A percentile compares a stretch with the other conserved stretches of the same genome.
phyloP scores from a whole-genome alignment of 2,797 vertebrate genomes.

The Tolypeutes matacus region DNA sequence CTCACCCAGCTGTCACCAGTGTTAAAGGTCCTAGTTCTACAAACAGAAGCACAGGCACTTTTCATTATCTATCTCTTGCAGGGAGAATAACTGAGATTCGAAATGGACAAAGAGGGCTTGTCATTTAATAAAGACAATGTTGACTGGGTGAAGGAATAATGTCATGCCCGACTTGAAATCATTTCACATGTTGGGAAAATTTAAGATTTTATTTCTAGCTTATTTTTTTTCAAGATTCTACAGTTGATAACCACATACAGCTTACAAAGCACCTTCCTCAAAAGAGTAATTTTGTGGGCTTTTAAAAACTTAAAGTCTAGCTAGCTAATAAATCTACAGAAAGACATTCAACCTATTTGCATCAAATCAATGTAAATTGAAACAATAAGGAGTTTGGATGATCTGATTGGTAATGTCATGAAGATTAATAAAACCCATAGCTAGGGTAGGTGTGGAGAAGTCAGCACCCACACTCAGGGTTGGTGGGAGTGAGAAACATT shows the following conservation, averaged over 20 bases:
- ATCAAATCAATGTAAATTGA: background rate
- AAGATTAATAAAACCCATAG: background rate
- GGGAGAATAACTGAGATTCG: background rate
- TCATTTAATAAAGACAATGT: background rate
- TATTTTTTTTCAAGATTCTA: slow-evolving; percentile 49
- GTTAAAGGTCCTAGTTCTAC: background rate
- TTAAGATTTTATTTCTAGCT: background rate
- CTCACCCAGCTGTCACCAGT: background rate
- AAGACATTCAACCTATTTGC: background rate
- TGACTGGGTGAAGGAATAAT: background rate
- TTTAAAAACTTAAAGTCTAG: slow-evolving; percentile 1
- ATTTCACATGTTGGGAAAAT: background rate
- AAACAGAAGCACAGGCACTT: background rate
- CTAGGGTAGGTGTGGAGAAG: background rate
- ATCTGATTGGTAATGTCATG: background rate
- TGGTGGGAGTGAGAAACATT: background rate
- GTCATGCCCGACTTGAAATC: background rate
- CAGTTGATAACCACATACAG: background rate
- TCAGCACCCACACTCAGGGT: background rate
- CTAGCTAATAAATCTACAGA: background rate
- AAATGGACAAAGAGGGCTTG: background rate
- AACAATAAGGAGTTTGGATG: background rate
- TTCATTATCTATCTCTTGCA: background rate
- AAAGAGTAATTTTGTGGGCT: background rate
- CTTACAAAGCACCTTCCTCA: background rate